Evolutionary conservation across 2,888 invertebrate species (phyloP).

Genomic region (Aricia artaxerxes): DNA sequence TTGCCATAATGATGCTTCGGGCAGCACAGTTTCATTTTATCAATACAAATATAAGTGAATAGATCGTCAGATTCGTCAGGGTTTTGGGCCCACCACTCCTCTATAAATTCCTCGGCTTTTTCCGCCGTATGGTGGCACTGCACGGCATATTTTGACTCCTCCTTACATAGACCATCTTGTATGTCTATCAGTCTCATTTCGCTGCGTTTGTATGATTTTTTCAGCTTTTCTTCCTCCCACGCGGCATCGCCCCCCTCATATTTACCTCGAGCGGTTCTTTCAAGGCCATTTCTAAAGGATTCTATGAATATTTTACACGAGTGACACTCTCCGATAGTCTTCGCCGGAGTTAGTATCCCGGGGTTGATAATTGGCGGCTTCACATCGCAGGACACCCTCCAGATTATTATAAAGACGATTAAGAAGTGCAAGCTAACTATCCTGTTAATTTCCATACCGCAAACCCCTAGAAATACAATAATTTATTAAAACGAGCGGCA

Average conservation of each 20-base stretch:
- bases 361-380: constrained; percentile 57
- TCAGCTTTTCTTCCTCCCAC: constrained; percentile 94
- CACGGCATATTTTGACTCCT: constrained; percentile 84
- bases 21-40: constrained; percentile 89
- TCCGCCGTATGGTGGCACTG: constrained; percentile 93
- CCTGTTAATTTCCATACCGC: constrained; percentile 48
- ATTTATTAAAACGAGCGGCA: not conserved
- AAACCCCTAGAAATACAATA: constrained; percentile 49
- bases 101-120: constrained; percentile 89
- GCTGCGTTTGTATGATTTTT: constrained; percentile 90
- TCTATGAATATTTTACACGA: constrained; percentile 87
- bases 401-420: constrained; percentile 42
- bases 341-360: constrained; percentile 57
- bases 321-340: constrained; percentile 87
- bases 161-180: constrained; percentile 91
- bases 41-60: constrained; percentile 88
- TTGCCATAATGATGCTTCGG: constrained; percentile 91
- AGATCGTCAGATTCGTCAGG: constrained; percentile 63
- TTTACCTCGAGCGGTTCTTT: constrained; percentile 90
- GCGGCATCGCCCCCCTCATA: constrained; percentile 96
- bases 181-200: constrained; percentile 95
- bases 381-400: constrained; percentile 48
- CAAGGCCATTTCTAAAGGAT: constrained; percentile 90
- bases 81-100: constrained; percentile 92
- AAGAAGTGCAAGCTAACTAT: constrained; percentile 39